Conservation (phyloP, 2,797 vertebrate species). For the Thaleichthys pacificus region DNA sequence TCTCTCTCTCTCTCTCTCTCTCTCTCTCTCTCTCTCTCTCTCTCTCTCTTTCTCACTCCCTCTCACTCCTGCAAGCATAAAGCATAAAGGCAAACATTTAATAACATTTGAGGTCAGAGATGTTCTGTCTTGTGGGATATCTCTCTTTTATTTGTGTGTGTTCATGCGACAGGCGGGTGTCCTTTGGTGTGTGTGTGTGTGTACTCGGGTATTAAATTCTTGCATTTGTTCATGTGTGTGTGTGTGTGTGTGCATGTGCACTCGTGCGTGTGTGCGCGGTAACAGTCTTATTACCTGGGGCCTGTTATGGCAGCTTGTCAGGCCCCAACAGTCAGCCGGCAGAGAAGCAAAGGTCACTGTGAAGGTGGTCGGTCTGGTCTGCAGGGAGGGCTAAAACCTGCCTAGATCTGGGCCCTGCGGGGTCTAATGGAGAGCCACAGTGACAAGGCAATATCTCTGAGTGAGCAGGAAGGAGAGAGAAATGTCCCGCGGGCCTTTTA, state of each 20-base stretch:
- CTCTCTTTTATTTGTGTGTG: neutral
- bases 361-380: conserved; percentile 39
- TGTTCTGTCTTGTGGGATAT: too few relatives aligned
- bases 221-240: neutral
- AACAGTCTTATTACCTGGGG: neutral
- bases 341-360: conserved; percentile 41
- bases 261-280: neutral
- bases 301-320: conserved; percentile 23
- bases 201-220: conserved; percentile 14
- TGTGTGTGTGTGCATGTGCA: neutral
- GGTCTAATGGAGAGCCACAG: conserved; percentile 48
- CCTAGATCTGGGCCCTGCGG: conserved; percentile 32
- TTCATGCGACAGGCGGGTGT: neutral
- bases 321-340: conserved; percentile 28
- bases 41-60: too few relatives aligned
- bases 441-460: conserved; percentile 35
- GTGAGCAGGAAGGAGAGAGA: conserved; percentile 28
- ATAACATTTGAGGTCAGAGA: too few relatives aligned
- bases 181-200: neutral
- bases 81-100: neutral
- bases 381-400: conserved; percentile 34
- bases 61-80: conserved; percentile 6
- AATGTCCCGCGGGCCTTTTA: conserved; percentile 37
- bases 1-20: too few relatives aligned
- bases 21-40: too few relatives aligned